These are phyloP conservation scores for Cherax quadricarinatus DNA, from an alignment of 1,140 invertebrate species.

Conservation along the genomic window DNA sequence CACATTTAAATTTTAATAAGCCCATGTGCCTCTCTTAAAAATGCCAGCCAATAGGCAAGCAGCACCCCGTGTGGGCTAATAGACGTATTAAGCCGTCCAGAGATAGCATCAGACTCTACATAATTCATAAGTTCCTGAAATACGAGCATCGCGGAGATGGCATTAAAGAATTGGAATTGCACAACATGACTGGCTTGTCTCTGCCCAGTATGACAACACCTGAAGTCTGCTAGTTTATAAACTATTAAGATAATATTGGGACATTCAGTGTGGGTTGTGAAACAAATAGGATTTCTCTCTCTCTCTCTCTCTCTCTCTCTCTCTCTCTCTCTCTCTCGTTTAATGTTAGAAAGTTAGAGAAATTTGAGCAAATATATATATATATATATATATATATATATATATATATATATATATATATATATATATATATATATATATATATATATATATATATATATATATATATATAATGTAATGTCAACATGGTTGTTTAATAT, in stretches of 20 bases:
- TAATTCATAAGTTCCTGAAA: conserved; percentile 28
- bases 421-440: no score
- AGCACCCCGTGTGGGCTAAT: background rate
- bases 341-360: no score
- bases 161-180: conserved; percentile 9
- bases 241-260: background rate
- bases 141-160: conserved; percentile 14
- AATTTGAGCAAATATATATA: no score
- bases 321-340: conserved; percentile 38
- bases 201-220: background rate
- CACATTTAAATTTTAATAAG: no score
- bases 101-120: conserved; percentile 12
- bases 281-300: background rate
- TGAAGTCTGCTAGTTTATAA: background rate
- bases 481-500: no score
- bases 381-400: no score
- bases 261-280: background rate
- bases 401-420: no score
- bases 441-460: no score
- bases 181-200: conserved; percentile 18
- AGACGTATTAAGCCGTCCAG: conserved; percentile 19
- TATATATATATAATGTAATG: no score
- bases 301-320: background rate
- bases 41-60: no score
- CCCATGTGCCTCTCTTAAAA: no score